Evolutionary conservation across 2,797 vertebrate genomes (phyloP), one percentile per base, ranked within the genome.

Genomic region (Erethizon dorsatum): DNA sequence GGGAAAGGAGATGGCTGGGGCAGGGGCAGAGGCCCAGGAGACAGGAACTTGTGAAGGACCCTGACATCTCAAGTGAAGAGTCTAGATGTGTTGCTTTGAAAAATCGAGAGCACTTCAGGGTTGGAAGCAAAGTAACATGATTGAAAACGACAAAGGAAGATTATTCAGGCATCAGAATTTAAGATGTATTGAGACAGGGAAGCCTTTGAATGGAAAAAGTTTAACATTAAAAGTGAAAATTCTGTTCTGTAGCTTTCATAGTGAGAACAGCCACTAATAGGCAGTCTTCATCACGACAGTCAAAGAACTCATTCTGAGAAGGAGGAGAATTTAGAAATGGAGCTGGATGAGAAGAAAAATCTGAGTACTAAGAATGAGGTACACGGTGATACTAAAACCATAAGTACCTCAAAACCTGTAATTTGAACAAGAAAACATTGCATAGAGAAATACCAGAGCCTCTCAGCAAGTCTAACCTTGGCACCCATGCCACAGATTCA

Each of bases 181-280:
- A 91, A 91, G 50, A 37, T 0, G 0, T 63, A 52, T 33, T n/a
- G 61, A 92, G 47, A 65, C 22, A 54, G 56, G 15, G n/a, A 86
- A 59, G 54, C 41, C 50, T 67, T 7, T 63, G 75, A 77, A 24
- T 37, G 82, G 33, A 45, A 85, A 94, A 90, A 80, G 18, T 22
- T n/a, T 83, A 71, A 56, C 61, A 83, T 59, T 54, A 45, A 24
- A 87, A 92, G 33, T n/a, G 45, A 96, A 93, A 75, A 75, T 28
- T 67, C 6, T 82, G 33, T 79, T 82, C 50, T 75, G n/a, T 10
- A 14, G 33, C 22, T 82, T 92, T 78, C 71, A 50, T 1, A 83
- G 71, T 33, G 10, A 95, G 33, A 96, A 79, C 24, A 89, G 63
- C 45, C 52, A 50, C 10, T 26, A 78, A 80, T 9, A 86, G 87